phyloP scores from a whole-genome alignment of 2,888 invertebrate species.

The Agrotis clavis region DNA sequence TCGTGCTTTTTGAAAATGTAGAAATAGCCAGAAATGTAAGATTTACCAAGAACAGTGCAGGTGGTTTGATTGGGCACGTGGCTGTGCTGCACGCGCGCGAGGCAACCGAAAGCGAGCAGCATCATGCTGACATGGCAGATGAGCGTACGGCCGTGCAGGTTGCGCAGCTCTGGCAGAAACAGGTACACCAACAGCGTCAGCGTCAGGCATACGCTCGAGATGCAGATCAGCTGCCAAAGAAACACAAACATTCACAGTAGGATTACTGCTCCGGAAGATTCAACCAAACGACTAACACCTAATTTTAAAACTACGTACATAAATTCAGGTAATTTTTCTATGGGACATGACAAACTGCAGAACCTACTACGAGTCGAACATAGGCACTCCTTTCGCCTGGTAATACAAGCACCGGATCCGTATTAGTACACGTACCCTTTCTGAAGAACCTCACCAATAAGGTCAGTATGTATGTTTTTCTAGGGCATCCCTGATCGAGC shows the following conservation, averaged over 20 bases:
- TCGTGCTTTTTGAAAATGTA: background rate
- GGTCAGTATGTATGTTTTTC: too few species aligned
- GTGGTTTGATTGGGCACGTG: slow-evolving; percentile 78
- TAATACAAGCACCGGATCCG: too few species aligned
- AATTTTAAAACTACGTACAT: background rate
- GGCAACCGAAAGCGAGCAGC: slow-evolving; percentile 92
- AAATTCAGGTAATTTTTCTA: too few species aligned
- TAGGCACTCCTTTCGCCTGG: too few species aligned
- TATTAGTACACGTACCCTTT: too few species aligned
- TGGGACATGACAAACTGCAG: too few species aligned
- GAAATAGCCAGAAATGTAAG: background rate
- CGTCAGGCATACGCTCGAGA: slow-evolving; percentile 93
- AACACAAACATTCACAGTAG: slow-evolving; percentile 8
- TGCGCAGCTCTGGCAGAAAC: slow-evolving; percentile 92
- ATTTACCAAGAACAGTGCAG: slow-evolving; percentile 91
- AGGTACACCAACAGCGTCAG: slow-evolving; percentile 93
- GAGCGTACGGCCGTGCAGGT: slow-evolving; percentile 94
- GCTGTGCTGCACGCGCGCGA: slow-evolving; percentile 90
- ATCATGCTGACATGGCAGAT: slow-evolving; percentile 93
- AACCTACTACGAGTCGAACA: too few species aligned
- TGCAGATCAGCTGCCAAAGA: slow-evolving; percentile 83
- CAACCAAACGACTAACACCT: background rate
- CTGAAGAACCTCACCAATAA: too few species aligned
- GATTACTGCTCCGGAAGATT: background rate
- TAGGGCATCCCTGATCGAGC: too few species aligned